Evolutionary conservation across 2,888 invertebrate species (phyloP).

Genomic region (Tipula unca): DNA sequence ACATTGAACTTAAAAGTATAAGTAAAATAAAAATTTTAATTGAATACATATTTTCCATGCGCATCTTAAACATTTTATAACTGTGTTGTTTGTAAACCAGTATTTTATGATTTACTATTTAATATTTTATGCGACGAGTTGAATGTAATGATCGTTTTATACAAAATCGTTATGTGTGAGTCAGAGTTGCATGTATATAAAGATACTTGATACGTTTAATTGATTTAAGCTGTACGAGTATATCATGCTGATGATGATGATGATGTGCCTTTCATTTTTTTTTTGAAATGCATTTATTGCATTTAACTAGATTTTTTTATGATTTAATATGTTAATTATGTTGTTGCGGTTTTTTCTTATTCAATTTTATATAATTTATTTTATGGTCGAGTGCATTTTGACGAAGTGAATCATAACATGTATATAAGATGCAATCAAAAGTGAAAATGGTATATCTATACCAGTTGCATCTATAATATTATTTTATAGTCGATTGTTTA

Average conservation of each 20-base stretch:
- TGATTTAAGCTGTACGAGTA: background rate
- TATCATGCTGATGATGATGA: background rate
- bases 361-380: background rate
- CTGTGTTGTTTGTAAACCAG: background rate
- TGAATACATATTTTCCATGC: background rate
- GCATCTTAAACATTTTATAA: background rate
- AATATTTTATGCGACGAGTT: background rate
- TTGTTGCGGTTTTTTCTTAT: background rate
- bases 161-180: too few species aligned
- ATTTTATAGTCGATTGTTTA: background rate
- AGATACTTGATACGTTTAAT: background rate
- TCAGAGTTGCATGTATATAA: too few species aligned
- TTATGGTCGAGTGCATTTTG: background rate
- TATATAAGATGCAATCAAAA: background rate
- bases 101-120: background rate
- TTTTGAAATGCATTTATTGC: background rate
- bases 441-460: background rate
- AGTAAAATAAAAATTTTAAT: background rate
- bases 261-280: background rate
- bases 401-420: background rate
- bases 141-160: background rate
- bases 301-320: background rate
- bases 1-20: background rate
- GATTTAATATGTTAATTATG: background rate
- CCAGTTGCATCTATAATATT: background rate